Conservation (phyloP, 2,113 vertebrate species). For the Salvelinus fontinalis region DNA sequence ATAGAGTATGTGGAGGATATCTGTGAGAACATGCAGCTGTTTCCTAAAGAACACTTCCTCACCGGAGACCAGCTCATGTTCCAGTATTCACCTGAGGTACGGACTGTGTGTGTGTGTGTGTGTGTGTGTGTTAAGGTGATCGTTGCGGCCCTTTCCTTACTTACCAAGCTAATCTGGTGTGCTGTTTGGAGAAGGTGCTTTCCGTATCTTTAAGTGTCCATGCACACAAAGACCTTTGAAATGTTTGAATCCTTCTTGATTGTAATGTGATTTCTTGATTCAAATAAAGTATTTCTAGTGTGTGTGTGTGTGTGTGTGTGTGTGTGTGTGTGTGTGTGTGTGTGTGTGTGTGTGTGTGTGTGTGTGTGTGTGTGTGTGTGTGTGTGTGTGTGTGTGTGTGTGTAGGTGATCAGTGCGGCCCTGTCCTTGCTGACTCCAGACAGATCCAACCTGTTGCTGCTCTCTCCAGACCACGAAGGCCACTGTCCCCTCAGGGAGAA, state of each 20-base stretch:
- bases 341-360: neutral
- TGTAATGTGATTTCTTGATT: no score
- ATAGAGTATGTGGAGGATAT: conserved; percentile 93
- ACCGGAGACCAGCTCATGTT: conserved; percentile 96
- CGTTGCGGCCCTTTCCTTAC: no score
- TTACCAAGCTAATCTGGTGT: no score
- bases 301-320: neutral
- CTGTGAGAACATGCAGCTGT: conserved; percentile 97
- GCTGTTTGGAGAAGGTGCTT: no score
- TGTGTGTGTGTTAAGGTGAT: no score
- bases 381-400: neutral
- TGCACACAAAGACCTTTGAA: no score
- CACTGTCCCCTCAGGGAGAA: conserved; percentile 79
- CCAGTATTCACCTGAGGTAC: conserved; percentile 69
- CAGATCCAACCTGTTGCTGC: conserved; percentile 81
- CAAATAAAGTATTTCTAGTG: no score
- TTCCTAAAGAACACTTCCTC: conserved; percentile 88
- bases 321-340: neutral
- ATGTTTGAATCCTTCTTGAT: no score
- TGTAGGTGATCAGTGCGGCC: conserved; percentile 80
- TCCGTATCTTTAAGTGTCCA: no score
- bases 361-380: neutral
- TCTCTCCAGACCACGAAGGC: conserved; percentile 85
- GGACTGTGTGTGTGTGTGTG: no score
- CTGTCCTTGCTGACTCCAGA: conserved; percentile 79